A percentile compares a stretch with the other conserved stretches of the same genome.
These are phyloP conservation scores for Lasiurus cinereus DNA, from an alignment of 2,113 vertebrate genomes.

Conservation along the genomic window DNA sequence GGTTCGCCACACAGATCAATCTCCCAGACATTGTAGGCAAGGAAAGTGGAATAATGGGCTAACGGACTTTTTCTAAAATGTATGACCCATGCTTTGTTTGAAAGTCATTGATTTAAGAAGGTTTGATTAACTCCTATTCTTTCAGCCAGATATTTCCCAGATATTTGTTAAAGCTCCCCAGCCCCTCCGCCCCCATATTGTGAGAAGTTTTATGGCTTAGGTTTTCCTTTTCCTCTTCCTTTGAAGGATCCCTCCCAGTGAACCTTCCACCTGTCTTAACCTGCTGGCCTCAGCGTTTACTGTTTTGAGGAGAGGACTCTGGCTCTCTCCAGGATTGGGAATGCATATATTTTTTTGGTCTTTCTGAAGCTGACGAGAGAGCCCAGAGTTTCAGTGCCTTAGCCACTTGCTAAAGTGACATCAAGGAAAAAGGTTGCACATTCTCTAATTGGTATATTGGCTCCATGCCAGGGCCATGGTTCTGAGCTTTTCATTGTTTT, in stretches of 20 bases:
- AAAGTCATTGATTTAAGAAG: slow-evolving; percentile 49
- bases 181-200: not conserved
- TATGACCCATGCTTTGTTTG: slow-evolving; percentile 39
- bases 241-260: not conserved
- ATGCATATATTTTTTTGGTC: not conserved
- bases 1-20: not conserved
- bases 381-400: not conserved
- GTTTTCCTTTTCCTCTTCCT: not conserved
- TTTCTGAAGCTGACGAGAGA: not conserved
- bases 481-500: slow-evolving; percentile 11
- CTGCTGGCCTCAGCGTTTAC: not conserved
- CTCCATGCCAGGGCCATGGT: not conserved
- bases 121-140: slow-evolving; percentile 58
- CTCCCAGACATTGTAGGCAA: not conserved
- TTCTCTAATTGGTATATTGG: not conserved
- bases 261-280: not conserved
- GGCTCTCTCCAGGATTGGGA: not conserved
- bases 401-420: not conserved
- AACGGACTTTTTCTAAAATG: slow-evolving; percentile 31
- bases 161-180: not conserved
- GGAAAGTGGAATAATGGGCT: slow-evolving; percentile 38
- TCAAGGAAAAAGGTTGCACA: not conserved
- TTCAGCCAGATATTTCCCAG: slow-evolving; percentile 43
- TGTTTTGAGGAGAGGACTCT: not conserved
- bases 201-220: not conserved